phyloP scores from a whole-genome alignment of 2,113 vertebrate genomes.

The Panthera uncia region DNA sequence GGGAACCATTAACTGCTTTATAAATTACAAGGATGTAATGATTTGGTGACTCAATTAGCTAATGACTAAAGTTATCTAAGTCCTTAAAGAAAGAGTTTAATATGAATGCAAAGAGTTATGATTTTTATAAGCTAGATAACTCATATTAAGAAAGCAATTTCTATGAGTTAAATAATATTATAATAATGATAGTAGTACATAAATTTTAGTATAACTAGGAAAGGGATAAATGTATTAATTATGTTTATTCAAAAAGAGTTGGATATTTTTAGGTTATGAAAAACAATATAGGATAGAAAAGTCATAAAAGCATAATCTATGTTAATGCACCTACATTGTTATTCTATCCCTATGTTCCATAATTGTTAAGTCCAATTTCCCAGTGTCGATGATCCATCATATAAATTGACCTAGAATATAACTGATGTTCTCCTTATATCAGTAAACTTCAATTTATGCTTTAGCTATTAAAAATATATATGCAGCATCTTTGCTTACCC shows the following conservation, averaged over 20 bases:
- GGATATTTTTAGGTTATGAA: neutral
- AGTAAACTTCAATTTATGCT: neutral
- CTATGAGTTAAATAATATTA: neutral
- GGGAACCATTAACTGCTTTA: neutral
- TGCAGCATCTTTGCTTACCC: accelerated
- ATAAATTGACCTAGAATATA: conserved; percentile 29
- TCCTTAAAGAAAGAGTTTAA: neutral
- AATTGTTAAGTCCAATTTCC: neutral
- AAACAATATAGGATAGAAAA: neutral
- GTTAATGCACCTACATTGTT: neutral
- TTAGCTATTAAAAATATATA: neutral
- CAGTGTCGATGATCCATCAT: neutral
- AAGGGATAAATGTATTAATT: neutral
- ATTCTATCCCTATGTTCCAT: neutral
- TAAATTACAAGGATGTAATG: neutral
- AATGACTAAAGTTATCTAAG: neutral
- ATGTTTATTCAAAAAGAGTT: neutral
- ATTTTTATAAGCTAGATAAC: neutral
- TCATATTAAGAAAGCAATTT: neutral
- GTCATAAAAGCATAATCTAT: neutral
- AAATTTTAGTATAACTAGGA: neutral
- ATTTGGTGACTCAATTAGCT: neutral
- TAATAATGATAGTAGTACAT: neutral
- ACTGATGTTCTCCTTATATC: neutral
- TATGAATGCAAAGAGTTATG: neutral